Percentiles rank a stretch among this genome's conserved stretches.
Conservation (phyloP, 2,797 vertebrate species). For the Aselliscus stoliczkanus region DNA sequence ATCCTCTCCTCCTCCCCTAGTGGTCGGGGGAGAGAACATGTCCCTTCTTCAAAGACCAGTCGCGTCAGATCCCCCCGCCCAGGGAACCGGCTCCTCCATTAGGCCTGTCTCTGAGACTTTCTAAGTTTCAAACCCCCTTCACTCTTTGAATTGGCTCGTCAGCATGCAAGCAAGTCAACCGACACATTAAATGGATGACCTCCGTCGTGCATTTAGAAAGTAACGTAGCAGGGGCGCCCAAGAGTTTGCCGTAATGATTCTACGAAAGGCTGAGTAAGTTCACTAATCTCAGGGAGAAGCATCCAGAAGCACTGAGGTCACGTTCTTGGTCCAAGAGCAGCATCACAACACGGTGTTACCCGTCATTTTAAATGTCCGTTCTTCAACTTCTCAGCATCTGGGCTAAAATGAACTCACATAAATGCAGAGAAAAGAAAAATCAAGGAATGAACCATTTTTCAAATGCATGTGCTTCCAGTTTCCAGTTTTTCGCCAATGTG, state of each 20-base stretch:
- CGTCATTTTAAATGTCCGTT: not conserved
- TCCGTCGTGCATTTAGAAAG: not conserved
- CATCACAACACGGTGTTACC: accelerated
- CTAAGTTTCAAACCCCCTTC: not conserved
- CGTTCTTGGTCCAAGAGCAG: not conserved
- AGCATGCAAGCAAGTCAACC: not conserved
- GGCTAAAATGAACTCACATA: not conserved
- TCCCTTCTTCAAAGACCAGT: not conserved
- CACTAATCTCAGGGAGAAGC: not conserved
- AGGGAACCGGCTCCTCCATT: not conserved
- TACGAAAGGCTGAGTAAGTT: not conserved
- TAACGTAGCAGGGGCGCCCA: not conserved
- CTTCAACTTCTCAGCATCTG: not conserved
- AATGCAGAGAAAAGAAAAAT: not conserved
- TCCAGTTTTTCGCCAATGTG: not conserved
- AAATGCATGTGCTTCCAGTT: not conserved
- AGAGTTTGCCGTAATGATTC: not conserved
- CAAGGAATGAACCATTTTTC: not conserved
- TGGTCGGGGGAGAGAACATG: not conserved
- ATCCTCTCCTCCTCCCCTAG: not conserved
- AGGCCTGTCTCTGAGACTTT: not conserved
- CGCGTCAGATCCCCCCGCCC: not conserved
- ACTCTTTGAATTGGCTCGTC: not conserved
- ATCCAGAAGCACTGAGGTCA: not conserved
- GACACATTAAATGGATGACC: not conserved